Evolutionary conservation across 2,797 vertebrate species (phyloP), one percentile per base, ranked within the genome.

Genomic region (Malacoraja senta): DNA sequence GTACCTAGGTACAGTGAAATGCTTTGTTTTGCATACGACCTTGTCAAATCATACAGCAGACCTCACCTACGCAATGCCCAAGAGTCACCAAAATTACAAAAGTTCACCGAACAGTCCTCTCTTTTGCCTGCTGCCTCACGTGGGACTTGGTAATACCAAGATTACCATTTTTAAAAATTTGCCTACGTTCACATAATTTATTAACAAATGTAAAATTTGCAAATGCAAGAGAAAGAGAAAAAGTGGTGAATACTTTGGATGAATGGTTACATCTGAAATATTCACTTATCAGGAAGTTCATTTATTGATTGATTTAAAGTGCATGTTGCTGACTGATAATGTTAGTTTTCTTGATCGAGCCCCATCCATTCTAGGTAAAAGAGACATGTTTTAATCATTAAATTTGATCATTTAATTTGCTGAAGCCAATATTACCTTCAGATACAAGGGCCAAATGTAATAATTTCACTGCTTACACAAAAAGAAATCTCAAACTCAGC

Each of bases 381-480:
- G 9, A 4, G 26, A n/a, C 44, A 84, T 84, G 21, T n/a, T n/a
- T 88, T 88, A 88, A 68, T 68, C 84, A 88, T 88, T 88, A 88
- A 68, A 24, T 19, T 35, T 38, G 24, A n/a, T 17, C 61, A 88
- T 68, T 88, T 88, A 88, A 68, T 88, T 68, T 68, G n/a, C 61
- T 68, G 7, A 68, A 88, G 68, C 84, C 35, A 58, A 58, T 61
- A 68, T 68, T 65, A 65, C 29, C 63, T 21, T 21, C 63, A 88
- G 19, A 88, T 68, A 19, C 68, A 35, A 65, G 15, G 15, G n/a
- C 19, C n/a, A 88, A 68, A 32, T 88, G 17, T 65, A 19, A 88
- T 88, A 1, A 65, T 68, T 88, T 88, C 17, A 35, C 61, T 35
- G n/a, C 17, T 32, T 35, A 3, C 35, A 35, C 61, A 68, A 86